Evolutionary conservation across 2,113 vertebrate genomes (phyloP).

Genomic region (Misgurnus mizolepis): DNA sequence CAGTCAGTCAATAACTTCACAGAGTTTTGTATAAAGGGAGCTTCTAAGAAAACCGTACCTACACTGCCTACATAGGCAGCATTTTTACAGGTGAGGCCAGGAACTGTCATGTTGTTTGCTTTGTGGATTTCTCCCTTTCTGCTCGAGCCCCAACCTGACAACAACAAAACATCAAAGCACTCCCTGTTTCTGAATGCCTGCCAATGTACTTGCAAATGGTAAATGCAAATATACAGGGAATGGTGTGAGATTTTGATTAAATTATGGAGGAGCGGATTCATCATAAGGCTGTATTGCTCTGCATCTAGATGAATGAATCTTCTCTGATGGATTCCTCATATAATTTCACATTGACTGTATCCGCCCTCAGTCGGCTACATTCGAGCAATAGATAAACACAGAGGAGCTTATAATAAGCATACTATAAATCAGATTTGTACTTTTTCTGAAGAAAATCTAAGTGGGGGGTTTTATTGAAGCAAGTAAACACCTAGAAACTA

Average conservation of each 20-base stretch:
- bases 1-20: too few species aligned
- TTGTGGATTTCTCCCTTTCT: neutral
- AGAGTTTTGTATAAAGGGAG: too few species aligned
- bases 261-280: neutral
- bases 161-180: neutral
- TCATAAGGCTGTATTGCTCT: neutral
- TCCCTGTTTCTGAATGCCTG: neutral
- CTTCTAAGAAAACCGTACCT: too few species aligned
- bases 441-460: too few species aligned
- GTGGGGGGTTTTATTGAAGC: too few species aligned
- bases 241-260: constrained; percentile 19
- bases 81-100: neutral
- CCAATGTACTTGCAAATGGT: constrained; percentile 10
- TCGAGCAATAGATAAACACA: constrained; percentile 1
- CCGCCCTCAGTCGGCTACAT: constrained; percentile 24
- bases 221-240: constrained; percentile 22
- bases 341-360: constrained; percentile 33
- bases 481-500: too few species aligned
- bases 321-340: constrained; percentile 31
- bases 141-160: neutral
- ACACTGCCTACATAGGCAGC: neutral
- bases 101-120: neutral
- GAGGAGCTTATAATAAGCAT: neutral
- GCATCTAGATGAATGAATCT: neutral
- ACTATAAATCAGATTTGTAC: too few species aligned